These are phyloP conservation scores for Craterocephalus amniculus DNA, from an alignment of 2,797 vertebrate species.

Conservation along the genomic window DNA sequence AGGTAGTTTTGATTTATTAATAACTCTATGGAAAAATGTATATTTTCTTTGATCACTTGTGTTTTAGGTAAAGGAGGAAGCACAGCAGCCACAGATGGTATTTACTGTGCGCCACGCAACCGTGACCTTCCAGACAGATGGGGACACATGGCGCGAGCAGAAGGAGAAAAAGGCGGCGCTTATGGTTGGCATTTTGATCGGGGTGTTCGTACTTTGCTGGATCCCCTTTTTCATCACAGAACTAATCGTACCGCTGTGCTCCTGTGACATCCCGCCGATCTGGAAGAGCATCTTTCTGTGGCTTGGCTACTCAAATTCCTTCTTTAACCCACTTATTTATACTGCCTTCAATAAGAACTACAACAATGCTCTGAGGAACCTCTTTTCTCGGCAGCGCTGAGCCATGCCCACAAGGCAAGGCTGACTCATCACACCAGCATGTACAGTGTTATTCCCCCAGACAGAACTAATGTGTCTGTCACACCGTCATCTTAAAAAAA, in stretches of 20 bases:
- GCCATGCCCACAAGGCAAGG: background rate
- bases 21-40: constrained; percentile 21
- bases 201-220: constrained; percentile 97
- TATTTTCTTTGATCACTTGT: constrained; percentile 23
- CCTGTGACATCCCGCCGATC: constrained; percentile 90
- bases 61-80: constrained; percentile 87
- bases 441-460: constrained; percentile 33
- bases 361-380: constrained; percentile 93
- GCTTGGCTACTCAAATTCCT: constrained; percentile 98
- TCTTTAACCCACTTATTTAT: constrained; percentile 98
- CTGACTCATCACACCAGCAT: constrained; percentile 45
- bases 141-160: constrained; percentile 94
- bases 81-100: constrained; percentile 89
- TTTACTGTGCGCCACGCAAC: constrained; percentile 90
- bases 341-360: constrained; percentile 98
- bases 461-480: constrained; percentile 28
- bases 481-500: constrained; percentile 27
- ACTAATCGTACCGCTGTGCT: constrained; percentile 92
- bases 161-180: constrained; percentile 94
- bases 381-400: constrained; percentile 92
- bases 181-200: constrained; percentile 96
- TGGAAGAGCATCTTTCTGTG: constrained; percentile 99
- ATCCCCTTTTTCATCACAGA: constrained; percentile 97
- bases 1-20: constrained; percentile 24
- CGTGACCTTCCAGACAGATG: constrained; percentile 93